Evolutionary conservation across 2,797 vertebrate species (phyloP).

Genomic region (Leptoclinus maculatus): DNA sequence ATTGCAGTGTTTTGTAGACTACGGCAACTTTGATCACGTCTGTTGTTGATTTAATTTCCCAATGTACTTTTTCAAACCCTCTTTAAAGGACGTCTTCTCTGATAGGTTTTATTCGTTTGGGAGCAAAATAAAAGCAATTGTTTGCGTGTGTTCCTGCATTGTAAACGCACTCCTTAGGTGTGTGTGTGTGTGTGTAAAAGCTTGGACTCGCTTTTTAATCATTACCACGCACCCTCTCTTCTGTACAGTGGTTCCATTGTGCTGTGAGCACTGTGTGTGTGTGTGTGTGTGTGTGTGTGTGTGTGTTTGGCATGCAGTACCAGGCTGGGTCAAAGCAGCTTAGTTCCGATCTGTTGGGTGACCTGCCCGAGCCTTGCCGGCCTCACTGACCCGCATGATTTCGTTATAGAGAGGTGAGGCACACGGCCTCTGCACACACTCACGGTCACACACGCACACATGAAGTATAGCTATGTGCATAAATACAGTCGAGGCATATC

Average conservation of each 20-base stretch:
- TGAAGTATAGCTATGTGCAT: slow-evolving; percentile 4
- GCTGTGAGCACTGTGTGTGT: slow-evolving; percentile 53
- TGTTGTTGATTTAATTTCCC: slow-evolving; percentile 68
- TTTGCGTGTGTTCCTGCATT: slow-evolving; percentile 25
- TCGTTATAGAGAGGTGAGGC: slow-evolving; percentile 84
- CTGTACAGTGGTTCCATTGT: slow-evolving; percentile 67
- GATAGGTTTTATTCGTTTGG: slow-evolving; percentile 46
- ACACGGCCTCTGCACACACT: slow-evolving; percentile 44
- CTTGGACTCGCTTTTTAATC: slow-evolving; percentile 51
- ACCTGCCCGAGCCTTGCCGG: slow-evolving; percentile 78
- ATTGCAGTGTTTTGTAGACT: slow-evolving; percentile 58
- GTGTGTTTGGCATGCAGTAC: slow-evolving; percentile 77
- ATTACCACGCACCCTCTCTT: slow-evolving; percentile 38
- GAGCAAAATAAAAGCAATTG: slow-evolving; percentile 41
- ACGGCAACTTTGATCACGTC: slow-evolving; percentile 64
- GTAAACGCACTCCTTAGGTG: slow-evolving; percentile 20
- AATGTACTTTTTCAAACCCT: slow-evolving; percentile 52
- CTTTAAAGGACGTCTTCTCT: slow-evolving; percentile 41
- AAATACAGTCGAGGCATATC: slow-evolving; percentile 42
- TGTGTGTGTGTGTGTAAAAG: background rate
- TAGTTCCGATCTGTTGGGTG: slow-evolving; percentile 85
- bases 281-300: slow-evolving; percentile 48
- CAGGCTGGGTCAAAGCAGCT: slow-evolving; percentile 86
- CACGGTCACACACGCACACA: slow-evolving; percentile 14
- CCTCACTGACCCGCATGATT: slow-evolving; percentile 85